phyloP scores from a whole-genome alignment of 2,888 invertebrate species.

The Lasioglossum marginatum region DNA sequence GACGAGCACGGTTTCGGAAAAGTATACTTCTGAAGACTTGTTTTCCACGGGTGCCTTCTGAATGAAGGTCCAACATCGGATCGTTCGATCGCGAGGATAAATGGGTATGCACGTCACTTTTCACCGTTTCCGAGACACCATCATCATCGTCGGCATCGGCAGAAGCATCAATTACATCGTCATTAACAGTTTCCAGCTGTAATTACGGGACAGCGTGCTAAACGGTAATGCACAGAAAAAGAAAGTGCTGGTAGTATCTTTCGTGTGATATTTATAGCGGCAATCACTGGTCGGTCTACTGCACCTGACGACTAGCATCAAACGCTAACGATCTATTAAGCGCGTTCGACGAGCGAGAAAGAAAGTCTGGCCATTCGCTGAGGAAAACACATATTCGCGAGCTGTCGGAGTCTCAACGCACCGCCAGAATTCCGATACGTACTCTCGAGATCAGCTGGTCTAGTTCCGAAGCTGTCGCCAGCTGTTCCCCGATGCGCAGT shows the following conservation, averaged over 20 bases:
- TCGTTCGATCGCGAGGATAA: background rate
- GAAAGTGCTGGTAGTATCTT: slow-evolving; percentile 22
- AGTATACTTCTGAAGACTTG: background rate
- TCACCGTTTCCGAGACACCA: background rate
- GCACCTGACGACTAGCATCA: slow-evolving; percentile 23
- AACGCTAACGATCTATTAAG: slow-evolving; percentile 30
- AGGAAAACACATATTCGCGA: slow-evolving; percentile 3
- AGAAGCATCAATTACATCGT: slow-evolving; percentile 17
- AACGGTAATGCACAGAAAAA: slow-evolving; percentile 22
- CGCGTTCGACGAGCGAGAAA: slow-evolving; percentile 16
- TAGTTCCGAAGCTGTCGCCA: slow-evolving; percentile 29
- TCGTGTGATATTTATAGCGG: slow-evolving; percentile 27
- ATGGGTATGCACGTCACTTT: background rate
- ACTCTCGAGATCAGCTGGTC: slow-evolving; percentile 63
- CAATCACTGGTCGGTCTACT: slow-evolving; percentile 18
- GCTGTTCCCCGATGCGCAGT: background rate
- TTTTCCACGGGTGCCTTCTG: background rate
- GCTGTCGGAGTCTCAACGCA: background rate
- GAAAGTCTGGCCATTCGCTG: slow-evolving; percentile 15
- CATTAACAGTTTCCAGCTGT: slow-evolving; percentile 16
- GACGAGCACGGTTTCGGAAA: background rate
- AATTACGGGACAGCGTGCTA: slow-evolving; percentile 10
- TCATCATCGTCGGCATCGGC: background rate
- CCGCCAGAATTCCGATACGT: background rate
- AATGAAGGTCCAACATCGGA: background rate